Evolutionary conservation across 2,797 vertebrate genomes (phyloP).

Genomic region (Lutjanus campechanus): DNA sequence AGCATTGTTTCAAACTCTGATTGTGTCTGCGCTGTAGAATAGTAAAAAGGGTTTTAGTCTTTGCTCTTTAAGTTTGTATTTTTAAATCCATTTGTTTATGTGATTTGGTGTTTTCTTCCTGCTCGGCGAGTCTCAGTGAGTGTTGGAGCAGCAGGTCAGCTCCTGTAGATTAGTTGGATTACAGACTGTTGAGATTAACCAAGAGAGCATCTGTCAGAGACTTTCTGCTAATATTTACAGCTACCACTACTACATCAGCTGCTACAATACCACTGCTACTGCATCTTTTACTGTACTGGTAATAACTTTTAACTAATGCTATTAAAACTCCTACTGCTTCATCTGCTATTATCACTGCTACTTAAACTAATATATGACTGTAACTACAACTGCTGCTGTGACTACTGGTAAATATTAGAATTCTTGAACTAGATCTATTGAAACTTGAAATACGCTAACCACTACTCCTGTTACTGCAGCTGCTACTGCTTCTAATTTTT

Average conservation of each 20-base stretch:
- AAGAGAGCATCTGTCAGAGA: constrained; percentile 64
- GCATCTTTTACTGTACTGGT: background rate
- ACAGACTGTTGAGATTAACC: constrained; percentile 62
- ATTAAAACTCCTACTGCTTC: background rate
- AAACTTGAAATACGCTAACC: too few relatives aligned
- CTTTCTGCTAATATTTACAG: constrained; percentile 8
- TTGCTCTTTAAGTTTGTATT: background rate
- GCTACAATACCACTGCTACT: background rate
- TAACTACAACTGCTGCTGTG: background rate
- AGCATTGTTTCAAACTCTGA: background rate
- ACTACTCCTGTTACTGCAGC: background rate
- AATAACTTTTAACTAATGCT: background rate
- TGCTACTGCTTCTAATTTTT: background rate
- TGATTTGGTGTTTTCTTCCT: background rate
- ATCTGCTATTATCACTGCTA: background rate
- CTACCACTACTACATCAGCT: background rate
- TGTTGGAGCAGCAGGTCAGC: constrained; percentile 17
- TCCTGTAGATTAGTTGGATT: constrained; percentile 73
- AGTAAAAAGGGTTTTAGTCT: background rate
- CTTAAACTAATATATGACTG: background rate
- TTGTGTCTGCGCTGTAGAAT: background rate
- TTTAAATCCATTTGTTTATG: background rate
- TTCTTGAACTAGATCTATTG: too few relatives aligned
- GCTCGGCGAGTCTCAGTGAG: constrained; percentile 16
- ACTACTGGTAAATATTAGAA: background rate